These are phyloP conservation scores for Sinocyclocheilus grahami DNA, from an alignment of 2,113 vertebrate genomes.

Conservation along the genomic window DNA sequence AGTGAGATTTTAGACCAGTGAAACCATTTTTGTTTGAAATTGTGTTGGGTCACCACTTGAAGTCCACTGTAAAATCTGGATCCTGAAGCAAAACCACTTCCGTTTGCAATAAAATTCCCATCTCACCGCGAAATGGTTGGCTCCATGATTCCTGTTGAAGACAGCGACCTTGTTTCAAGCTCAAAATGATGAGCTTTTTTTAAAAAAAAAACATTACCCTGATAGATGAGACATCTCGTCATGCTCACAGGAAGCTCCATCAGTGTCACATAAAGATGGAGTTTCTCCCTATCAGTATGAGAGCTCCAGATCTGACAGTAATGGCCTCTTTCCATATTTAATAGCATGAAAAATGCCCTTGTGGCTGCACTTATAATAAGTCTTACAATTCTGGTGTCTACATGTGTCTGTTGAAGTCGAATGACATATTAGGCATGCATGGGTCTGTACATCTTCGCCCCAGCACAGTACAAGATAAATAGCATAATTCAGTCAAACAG, in stretches of 20 bases:
- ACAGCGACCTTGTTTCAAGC: constrained; percentile 38
- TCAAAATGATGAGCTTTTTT: neutral
- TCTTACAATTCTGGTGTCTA: neutral
- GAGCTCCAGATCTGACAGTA: constrained; percentile 3
- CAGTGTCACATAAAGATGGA: constrained; percentile 23
- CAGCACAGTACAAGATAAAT: neutral
- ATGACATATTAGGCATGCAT: neutral
- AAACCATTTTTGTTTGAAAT: neutral
- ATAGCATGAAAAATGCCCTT: neutral
- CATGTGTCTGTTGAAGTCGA: neutral
- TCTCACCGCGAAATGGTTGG: constrained; percentile 2
- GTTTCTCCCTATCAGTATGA: neutral
- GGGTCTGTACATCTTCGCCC: neutral
- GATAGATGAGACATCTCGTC: constrained; percentile 50
- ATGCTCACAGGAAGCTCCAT: constrained; percentile 34
- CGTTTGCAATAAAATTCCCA: neutral
- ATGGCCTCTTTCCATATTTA: neutral
- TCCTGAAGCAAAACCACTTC: neutral
- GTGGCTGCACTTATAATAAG: neutral
- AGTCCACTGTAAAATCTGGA: neutral
- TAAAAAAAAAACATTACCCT: constrained; percentile 47
- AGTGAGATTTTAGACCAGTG: neutral
- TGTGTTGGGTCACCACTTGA: no score
- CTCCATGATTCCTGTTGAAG: neutral
- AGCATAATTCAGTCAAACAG: neutral